Conservation (phyloP, 2,113 vertebrate species). For the Macaca fascicularis region DNA sequence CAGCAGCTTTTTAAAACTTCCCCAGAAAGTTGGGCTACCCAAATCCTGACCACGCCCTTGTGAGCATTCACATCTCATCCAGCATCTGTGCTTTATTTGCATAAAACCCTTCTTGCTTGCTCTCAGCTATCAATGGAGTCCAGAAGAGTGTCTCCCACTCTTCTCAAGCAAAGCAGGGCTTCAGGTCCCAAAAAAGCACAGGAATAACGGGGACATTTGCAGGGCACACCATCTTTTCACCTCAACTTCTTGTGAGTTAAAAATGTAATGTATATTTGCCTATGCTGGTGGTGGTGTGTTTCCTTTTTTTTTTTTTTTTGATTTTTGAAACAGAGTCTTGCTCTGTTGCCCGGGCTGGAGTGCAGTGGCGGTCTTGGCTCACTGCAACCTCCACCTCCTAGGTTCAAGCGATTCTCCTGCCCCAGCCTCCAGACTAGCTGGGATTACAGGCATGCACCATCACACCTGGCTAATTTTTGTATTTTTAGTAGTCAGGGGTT, state of each 20-base stretch:
- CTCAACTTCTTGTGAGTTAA: background rate
- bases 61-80: background rate
- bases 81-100: background rate
- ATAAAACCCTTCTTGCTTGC: background rate
- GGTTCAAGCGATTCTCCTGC: too few species aligned
- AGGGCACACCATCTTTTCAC: background rate
- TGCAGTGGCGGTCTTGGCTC: too few species aligned
- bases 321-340: too few species aligned
- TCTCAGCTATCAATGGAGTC: background rate
- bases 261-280: background rate
- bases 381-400: too few species aligned
- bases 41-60: background rate
- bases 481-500: too few species aligned
- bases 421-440: too few species aligned
- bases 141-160: background rate
- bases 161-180: conserved; percentile 4
- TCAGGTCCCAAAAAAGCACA: background rate
- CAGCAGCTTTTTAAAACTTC: background rate
- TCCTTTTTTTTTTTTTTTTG: too few species aligned
- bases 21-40: background rate
- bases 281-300: background rate
- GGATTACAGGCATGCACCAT: too few species aligned
- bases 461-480: too few species aligned
- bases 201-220: background rate
- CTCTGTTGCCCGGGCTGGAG: too few species aligned